phyloP scores from a whole-genome alignment of 2,113 vertebrate species.

The Dermatemys mawii region DNA sequence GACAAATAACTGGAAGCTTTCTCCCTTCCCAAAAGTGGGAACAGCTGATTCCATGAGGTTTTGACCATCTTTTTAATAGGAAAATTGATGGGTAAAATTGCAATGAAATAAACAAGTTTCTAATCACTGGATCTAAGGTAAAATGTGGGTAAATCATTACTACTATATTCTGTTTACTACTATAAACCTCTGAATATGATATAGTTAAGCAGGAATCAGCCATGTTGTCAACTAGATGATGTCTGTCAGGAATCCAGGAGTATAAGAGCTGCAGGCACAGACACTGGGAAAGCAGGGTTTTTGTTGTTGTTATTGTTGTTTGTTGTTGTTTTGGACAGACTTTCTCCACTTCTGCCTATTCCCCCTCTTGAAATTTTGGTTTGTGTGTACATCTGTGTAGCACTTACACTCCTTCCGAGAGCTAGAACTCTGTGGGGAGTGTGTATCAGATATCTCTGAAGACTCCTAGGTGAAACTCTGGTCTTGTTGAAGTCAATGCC shows the following conservation, averaged over 20 bases:
- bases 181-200: not conserved
- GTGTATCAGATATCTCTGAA: not conserved
- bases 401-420: not conserved
- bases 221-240: not conserved
- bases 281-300: not conserved
- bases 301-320: not conserved
- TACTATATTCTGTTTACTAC: not conserved
- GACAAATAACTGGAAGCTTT: not conserved
- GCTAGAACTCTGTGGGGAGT: not conserved
- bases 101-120: not conserved
- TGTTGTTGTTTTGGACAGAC: not conserved
- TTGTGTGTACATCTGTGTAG: rapidly evolving
- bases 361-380: rapidly evolving
- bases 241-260: not conserved
- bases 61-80: not conserved
- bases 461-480: not conserved
- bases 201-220: not conserved
- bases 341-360: not conserved
- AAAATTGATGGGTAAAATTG: not conserved
- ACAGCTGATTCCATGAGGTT: not conserved
- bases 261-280: not conserved
- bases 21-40: not conserved
- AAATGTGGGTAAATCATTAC: not conserved
- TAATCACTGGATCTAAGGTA: not conserved
- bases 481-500: not conserved